A percentile compares a stretch with the other conserved stretches of the same genome.
Evolutionary conservation across 2,888 invertebrate genomes (phyloP).

Genomic region (Dynastes grantii): DNA sequence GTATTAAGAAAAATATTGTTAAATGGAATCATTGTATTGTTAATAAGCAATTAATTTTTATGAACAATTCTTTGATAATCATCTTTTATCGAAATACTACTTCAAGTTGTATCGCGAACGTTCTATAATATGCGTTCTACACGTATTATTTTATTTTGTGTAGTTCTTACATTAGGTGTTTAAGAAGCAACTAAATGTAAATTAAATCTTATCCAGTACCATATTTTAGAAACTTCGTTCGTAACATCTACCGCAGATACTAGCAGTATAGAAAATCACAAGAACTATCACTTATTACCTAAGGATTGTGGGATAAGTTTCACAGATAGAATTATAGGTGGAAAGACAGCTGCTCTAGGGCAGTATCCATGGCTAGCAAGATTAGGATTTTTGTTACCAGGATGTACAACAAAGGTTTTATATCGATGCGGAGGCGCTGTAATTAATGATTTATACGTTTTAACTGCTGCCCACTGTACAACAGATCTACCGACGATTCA

Average conservation of each 20-base stretch:
- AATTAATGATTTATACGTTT: slow-evolving; percentile 66
- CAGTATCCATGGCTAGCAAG: slow-evolving; percentile 78
- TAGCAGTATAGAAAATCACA: slow-evolving; percentile 31
- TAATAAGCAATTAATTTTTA: slow-evolving; percentile 4
- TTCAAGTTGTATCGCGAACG: not conserved
- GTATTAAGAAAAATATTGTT: not conserved
- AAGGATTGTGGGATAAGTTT: slow-evolving; percentile 73
- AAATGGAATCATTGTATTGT: not conserved
- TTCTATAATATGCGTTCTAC: not conserved
- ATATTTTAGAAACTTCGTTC: slow-evolving; percentile 16
- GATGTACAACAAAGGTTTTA: slow-evolving; percentile 39
- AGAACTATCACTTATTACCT: slow-evolving; percentile 71
- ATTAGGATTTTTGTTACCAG: slow-evolving; percentile 72
- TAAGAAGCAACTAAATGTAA: not conserved
- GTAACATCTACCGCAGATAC: not conserved
- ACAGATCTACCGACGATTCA: slow-evolving; percentile 53
- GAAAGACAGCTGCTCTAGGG: slow-evolving; percentile 74
- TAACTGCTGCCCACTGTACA: slow-evolving; percentile 71
- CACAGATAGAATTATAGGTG: slow-evolving; percentile 77
- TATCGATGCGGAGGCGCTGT: slow-evolving; percentile 68
- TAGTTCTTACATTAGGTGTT: slow-evolving; percentile 11
- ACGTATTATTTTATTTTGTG: not conserved
- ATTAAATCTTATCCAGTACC: not conserved
- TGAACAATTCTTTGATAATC: not conserved
- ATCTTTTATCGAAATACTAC: not conserved